phyloP scores from a whole-genome alignment of 1,140 invertebrate genomes.

The Monochamus saltuarius region DNA sequence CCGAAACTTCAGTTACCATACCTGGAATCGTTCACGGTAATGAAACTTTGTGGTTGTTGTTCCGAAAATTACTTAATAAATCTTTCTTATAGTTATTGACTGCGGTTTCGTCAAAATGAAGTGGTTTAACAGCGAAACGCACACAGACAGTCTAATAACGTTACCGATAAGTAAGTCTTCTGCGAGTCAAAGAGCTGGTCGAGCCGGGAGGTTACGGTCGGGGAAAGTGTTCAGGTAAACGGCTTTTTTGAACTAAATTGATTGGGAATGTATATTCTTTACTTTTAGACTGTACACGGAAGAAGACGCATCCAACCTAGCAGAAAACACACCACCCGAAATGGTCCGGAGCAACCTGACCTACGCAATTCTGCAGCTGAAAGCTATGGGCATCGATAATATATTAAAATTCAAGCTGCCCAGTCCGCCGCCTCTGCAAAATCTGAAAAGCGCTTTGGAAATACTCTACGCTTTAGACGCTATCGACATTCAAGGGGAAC shows the following conservation, averaged over 20 bases:
- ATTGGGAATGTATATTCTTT: not conserved
- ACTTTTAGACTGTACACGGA: conserved; percentile 73
- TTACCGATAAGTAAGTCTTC: conserved; percentile 87
- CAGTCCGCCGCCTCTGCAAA: conserved; percentile 84
- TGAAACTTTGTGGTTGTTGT: conserved; percentile 4
- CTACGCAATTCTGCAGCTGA: conserved; percentile 84
- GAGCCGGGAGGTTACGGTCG: conserved; percentile 80
- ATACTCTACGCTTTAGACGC: conserved; percentile 84
- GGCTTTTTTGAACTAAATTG: not conserved
- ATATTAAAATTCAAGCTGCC: conserved; percentile 82
- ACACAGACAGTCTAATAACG: conserved; percentile 82
- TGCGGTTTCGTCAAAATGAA: conserved; percentile 96
- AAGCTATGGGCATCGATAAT: conserved; percentile 94
- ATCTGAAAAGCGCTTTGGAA: conserved; percentile 84
- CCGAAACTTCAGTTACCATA: conserved; percentile 89
- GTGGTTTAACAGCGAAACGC: conserved; percentile 82
- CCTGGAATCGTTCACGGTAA: conserved; percentile 86
- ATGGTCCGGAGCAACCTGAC: conserved; percentile 90
- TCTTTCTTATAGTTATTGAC: conserved; percentile 78
- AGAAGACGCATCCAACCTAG: conserved; percentile 71
- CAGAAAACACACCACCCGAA: conserved; percentile 79
- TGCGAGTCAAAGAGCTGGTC: conserved; percentile 87
- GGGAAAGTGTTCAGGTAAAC: conserved; percentile 78
- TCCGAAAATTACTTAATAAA: not conserved
- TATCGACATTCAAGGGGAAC: conserved; percentile 74